Conservation (phyloP, 1,140 invertebrate species). For the Amyelois transitella region DNA sequence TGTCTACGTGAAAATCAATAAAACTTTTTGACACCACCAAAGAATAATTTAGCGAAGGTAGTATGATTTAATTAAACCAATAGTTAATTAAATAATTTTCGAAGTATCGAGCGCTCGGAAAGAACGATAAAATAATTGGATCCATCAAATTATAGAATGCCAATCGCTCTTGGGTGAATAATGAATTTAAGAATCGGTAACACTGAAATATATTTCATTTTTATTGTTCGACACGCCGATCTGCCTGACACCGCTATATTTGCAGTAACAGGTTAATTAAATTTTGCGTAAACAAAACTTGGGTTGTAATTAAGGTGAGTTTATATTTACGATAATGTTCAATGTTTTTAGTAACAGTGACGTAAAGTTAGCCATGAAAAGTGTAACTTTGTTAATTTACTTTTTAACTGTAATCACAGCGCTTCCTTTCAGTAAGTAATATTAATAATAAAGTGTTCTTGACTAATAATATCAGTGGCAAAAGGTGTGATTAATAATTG, state of each 20-base stretch:
- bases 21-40: slow-evolving; percentile 6
- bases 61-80: slow-evolving; percentile 55
- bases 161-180: slow-evolving; percentile 46
- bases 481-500: too few species aligned
- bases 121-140: slow-evolving; percentile 58
- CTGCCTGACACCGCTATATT: background rate
- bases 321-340: background rate
- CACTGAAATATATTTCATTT: slow-evolving; percentile 23
- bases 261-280: background rate
- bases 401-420: slow-evolving; percentile 3
- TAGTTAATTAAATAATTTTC: slow-evolving; percentile 61
- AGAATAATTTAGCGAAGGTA: slow-evolving; percentile 34
- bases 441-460: too few species aligned
- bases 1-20: too few species aligned
- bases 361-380: background rate
- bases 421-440: background rate
- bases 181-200: slow-evolving; percentile 31
- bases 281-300: background rate
- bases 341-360: background rate
- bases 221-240: background rate
- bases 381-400: slow-evolving; percentile 15
- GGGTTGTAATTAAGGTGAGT: background rate
- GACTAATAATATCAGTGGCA: too few species aligned
- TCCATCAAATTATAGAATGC: slow-evolving; percentile 60
- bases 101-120: slow-evolving; percentile 33